phyloP scores from a whole-genome alignment of 2,113 vertebrate genomes.

The Athene noctua region DNA sequence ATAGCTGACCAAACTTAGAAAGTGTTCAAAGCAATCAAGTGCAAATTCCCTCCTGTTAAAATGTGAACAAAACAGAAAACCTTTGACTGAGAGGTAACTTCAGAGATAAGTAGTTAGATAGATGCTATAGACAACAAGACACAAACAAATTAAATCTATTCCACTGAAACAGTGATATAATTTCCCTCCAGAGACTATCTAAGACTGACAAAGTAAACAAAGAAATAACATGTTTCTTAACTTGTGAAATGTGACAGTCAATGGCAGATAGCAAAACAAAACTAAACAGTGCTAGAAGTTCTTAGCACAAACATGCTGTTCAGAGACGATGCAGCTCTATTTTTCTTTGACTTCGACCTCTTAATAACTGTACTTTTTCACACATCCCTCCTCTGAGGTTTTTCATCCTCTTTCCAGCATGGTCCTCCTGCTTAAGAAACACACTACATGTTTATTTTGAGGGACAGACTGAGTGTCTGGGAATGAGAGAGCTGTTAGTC shows the following conservation, averaged over 20 bases:
- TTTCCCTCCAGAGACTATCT: slow-evolving; percentile 79
- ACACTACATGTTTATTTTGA: not conserved
- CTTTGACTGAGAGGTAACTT: slow-evolving; percentile 75
- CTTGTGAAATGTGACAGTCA: slow-evolving; percentile 82
- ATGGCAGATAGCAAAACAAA: slow-evolving; percentile 79
- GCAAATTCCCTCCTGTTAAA: slow-evolving; percentile 56
- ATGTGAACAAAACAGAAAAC: slow-evolving; percentile 65
- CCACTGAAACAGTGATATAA: slow-evolving; percentile 78
- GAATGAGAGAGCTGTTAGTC: not conserved
- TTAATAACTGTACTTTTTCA: not conserved
- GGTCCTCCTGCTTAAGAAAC: not conserved
- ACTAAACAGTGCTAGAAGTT: slow-evolving; percentile 62
- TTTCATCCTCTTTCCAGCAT: not conserved
- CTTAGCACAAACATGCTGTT: slow-evolving; percentile 15
- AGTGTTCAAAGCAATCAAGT: slow-evolving; percentile 68
- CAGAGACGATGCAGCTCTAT: not conserved
- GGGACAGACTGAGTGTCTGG: not conserved
- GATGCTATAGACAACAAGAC: slow-evolving; percentile 75
- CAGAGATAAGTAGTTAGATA: slow-evolving; percentile 74
- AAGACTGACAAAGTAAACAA: slow-evolving; percentile 84
- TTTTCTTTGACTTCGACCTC: not conserved
- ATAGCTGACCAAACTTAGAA: slow-evolving; percentile 67
- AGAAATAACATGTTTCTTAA: slow-evolving; percentile 79
- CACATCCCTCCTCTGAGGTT: not conserved
- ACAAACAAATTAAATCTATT: slow-evolving; percentile 79